These are phyloP conservation scores for Paramormyrops hopkinsi DNA, from an alignment of 2,797 vertebrate species.

Conservation along the genomic window DNA sequence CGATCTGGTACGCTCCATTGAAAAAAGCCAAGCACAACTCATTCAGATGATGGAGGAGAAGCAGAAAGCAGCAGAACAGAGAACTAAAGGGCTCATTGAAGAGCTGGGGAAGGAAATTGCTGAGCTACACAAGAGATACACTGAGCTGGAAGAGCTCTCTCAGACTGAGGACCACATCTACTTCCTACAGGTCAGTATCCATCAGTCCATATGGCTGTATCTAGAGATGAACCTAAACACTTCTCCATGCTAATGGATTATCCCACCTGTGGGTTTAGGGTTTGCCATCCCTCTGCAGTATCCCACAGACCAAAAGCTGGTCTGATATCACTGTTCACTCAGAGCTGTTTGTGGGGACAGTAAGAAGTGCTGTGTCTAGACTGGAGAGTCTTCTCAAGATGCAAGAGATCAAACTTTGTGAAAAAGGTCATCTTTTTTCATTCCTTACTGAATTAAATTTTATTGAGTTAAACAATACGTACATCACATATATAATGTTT, in stretches of 20 bases:
- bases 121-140: conserved; percentile 44
- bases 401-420: conserved; percentile 38
- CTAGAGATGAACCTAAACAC: neutral
- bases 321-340: conserved; percentile 42
- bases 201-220: neutral
- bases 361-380: conserved; percentile 38
- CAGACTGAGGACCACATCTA: conserved; percentile 53
- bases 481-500: neutral
- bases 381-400: conserved; percentile 39
- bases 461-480: neutral
- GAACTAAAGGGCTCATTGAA: conserved; percentile 40
- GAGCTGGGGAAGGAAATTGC: conserved; percentile 53
- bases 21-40: conserved; percentile 45
- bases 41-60: conserved; percentile 42
- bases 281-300: conserved; percentile 41
- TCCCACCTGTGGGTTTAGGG: conserved; percentile 35
- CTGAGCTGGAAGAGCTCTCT: conserved; percentile 49
- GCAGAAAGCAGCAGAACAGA: conserved; percentile 48
- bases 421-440: conserved; percentile 41
- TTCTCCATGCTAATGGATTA: conserved; percentile 3
- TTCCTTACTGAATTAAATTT: neutral
- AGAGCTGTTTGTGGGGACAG: conserved; percentile 44
- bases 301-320: conserved; percentile 33
- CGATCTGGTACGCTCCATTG: conserved; percentile 39
- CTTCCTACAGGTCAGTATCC: conserved; percentile 46